A percentile compares a stretch with the other conserved stretches of the same genome.
Conservation (phyloP, 2,888 invertebrate species). For the Chaitophorus viminalis region DNA sequence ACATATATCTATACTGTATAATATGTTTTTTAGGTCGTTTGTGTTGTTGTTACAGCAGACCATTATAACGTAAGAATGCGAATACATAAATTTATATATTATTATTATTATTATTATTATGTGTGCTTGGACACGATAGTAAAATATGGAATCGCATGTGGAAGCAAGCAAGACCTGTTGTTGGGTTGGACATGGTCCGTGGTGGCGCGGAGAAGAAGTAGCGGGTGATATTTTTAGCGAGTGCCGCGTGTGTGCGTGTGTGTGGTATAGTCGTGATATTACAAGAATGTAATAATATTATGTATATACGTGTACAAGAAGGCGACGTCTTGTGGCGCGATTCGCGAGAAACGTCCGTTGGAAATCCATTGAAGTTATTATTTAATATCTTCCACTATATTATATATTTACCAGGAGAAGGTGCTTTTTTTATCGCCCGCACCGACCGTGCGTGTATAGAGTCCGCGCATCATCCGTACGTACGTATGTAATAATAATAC, state of each 20-base stretch:
- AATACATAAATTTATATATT: background rate
- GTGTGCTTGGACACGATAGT: background rate
- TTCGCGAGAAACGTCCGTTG: slow-evolving; percentile 56
- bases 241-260: no score
- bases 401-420: background rate
- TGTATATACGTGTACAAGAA: background rate
- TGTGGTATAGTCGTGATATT: no score
- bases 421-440: background rate
- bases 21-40: no score
- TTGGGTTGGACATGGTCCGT: background rate
- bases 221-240: background rate
- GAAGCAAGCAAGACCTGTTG: slow-evolving; percentile 1
- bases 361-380: slow-evolving; percentile 52
- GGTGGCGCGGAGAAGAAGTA: background rate
- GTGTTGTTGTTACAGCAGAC: background rate
- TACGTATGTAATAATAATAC: background rate
- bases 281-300: no score
- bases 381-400: background rate
- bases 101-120: background rate
- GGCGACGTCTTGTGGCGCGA: slow-evolving; percentile 49
- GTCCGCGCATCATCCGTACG: background rate
- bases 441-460: slow-evolving; percentile 7
- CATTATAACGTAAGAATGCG: background rate
- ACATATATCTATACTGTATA: no score
- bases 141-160: background rate